Conservation (phyloP, 2,888 invertebrate species). For the Sussaba pulchella region DNA sequence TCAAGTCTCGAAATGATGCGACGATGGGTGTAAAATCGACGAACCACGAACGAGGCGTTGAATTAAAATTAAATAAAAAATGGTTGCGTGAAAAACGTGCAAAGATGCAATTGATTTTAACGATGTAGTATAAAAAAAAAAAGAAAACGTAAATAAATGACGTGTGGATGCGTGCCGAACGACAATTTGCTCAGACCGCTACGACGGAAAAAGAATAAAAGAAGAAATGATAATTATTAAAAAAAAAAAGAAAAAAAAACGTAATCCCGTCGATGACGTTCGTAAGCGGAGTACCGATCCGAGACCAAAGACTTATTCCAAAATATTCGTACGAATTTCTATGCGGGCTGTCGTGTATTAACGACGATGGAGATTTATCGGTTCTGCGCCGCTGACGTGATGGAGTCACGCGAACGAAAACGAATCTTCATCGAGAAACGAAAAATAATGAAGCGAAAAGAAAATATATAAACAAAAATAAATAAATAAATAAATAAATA, state of each 20-base stretch:
- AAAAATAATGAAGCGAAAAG: background rate
- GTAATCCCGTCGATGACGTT: constrained; percentile 60
- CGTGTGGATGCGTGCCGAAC: constrained; percentile 79
- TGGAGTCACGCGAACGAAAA: background rate
- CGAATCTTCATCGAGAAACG: background rate
- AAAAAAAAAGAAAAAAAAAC: constrained; percentile 33
- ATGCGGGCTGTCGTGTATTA: constrained; percentile 3
- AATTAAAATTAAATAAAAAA: constrained; percentile 3
- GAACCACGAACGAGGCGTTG: background rate
- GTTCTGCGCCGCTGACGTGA: no score
- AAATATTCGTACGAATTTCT: constrained; percentile 64
- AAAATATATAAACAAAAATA: no score
- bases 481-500: background rate
- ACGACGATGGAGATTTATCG: background rate
- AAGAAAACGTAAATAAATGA: no score
- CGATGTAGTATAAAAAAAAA: constrained; percentile 50
- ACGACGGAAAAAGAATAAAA: constrained; percentile 66
- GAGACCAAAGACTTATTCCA: constrained; percentile 82
- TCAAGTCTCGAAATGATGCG: constrained; percentile 23
- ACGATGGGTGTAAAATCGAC: background rate
- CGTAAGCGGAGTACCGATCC: constrained; percentile 79
- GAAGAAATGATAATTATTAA: no score
- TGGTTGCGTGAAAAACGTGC: constrained; percentile 36
- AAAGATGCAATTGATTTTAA: constrained; percentile 21
- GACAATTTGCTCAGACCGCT: constrained; percentile 83